phyloP scores from a whole-genome alignment of 2,113 vertebrate species.

The Microcebus jonahi region DNA sequence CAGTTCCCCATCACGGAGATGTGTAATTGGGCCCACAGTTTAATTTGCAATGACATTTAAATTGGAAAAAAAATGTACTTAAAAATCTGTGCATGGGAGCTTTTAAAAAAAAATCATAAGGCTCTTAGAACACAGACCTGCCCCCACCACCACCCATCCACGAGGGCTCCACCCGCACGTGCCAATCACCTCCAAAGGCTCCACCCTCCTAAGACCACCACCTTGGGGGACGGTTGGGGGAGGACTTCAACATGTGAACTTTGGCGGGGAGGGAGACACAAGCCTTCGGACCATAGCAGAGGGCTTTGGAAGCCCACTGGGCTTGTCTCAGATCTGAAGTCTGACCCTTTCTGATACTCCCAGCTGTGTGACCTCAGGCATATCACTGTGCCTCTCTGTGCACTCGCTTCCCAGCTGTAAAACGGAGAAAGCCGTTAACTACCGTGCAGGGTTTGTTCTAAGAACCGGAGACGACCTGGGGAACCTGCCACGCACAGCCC shows the following conservation, averaged over 20 bases:
- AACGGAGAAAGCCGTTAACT: not conserved
- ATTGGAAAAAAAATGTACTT: not conserved
- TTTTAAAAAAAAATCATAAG: not conserved
- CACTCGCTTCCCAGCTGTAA: not conserved
- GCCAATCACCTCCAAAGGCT: not conserved
- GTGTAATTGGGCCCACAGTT: not conserved
- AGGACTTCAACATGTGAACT: too few relatives aligned
- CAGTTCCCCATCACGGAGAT: not conserved
- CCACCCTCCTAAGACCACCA: rapidly evolving
- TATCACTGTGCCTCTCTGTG: not conserved
- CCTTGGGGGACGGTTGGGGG: too few relatives aligned
- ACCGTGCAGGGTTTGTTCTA: too few relatives aligned
- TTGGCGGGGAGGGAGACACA: rapidly evolving
- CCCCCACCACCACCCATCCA: too few relatives aligned
- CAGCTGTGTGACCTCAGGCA: not conserved
- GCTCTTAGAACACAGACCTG: not conserved
- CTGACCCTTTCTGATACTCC: not conserved
- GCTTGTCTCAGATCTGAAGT: not conserved
- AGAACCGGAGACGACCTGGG: not conserved
- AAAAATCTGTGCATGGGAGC: not conserved
- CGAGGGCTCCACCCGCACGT: not conserved
- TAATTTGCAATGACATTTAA: not conserved
- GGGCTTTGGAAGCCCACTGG: not conserved
- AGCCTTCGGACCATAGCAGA: not conserved
- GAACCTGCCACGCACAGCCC: not conserved